Conservation (phyloP, 2,888 invertebrate species). For the Thereva nobilitata region DNA sequence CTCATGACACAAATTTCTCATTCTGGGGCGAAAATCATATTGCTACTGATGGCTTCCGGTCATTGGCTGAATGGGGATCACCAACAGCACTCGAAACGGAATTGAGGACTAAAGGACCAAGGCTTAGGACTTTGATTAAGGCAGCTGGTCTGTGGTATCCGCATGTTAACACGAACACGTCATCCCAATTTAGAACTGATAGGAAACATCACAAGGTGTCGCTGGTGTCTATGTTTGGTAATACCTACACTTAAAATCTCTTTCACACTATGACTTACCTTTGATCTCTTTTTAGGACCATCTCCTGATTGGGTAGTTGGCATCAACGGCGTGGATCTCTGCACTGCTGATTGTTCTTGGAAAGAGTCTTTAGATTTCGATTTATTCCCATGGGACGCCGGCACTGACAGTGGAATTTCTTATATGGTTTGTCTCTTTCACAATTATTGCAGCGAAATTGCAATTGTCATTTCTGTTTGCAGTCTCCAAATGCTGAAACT, state of each 20-base stretch:
- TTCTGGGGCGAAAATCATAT: slow-evolving; percentile 91
- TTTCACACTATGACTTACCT: background rate
- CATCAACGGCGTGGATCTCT: slow-evolving; percentile 84
- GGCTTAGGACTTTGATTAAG: slow-evolving; percentile 82
- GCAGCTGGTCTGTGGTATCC: slow-evolving; percentile 90
- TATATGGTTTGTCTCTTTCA: slow-evolving; percentile 70
- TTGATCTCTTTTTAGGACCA: slow-evolving; percentile 66
- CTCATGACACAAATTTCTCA: slow-evolving; percentile 83
- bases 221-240: slow-evolving; percentile 83
- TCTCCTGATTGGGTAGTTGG: slow-evolving; percentile 99
- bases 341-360: slow-evolving; percentile 90
- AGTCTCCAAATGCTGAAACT: slow-evolving; percentile 81
- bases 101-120: slow-evolving; percentile 77
- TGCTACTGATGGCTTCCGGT: slow-evolving; percentile 87
- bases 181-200: slow-evolving; percentile 81
- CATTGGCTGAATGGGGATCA: slow-evolving; percentile 72
- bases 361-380: slow-evolving; percentile 79
- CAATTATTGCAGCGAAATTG: background rate
- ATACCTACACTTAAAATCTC: slow-evolving; percentile 39
- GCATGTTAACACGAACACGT: slow-evolving; percentile 80
- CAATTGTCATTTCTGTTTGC: slow-evolving; percentile 34
- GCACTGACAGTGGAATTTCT: slow-evolving; percentile 89
- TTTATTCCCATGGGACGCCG: slow-evolving; percentile 93
- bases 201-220: slow-evolving; percentile 84
- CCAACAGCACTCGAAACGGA: slow-evolving; percentile 87